Base-by-base conservation (phyloP, 2,797 vertebrate genomes). In the Poecilia wingei region DNA sequence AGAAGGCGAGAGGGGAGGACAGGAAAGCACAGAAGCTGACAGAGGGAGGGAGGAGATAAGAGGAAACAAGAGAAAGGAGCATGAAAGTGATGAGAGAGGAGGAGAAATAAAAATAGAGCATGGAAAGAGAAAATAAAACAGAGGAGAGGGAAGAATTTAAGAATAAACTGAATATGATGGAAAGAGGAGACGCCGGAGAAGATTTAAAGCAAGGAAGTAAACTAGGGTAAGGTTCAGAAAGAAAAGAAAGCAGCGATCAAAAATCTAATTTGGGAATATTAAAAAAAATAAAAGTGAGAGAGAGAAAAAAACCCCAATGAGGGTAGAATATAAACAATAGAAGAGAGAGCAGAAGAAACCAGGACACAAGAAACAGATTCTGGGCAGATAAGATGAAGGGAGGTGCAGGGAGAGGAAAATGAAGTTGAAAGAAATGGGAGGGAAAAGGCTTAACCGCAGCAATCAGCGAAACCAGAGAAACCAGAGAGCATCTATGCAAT, bases 401-500 rank as follows among this genome's bases (percentile, higher is more conserved):
- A 68, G 33, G 73, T 10, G 13, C 73, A 10, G 25, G 66, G 68
- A 68, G 47, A 25, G 45, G 79, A 83, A 86, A 82, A 89, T 57
- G 57, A 86, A 75, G 71, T 64, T 45, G 79, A 76, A 79, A 85
- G 68, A 70, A 86, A 84, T 36, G 74, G 68, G 57, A 74, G 68
- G 51, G 75, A 74, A 78, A 73, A 75, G 77, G 70, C 71, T 83
- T 72, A 80, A 90, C 79, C 78, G 72, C 45, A 78, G 85, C 86
- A 88, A 86, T 90, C 87, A 86, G 90, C 79, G 25, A 70, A 12
- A 82, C 70, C 80, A 68, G 73, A 84, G 79, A 82, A 90, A 86
- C 79, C 88, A 83, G 79, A 90, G 80, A 4, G 31, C 80, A 77
- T 85, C 76, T 71, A 76, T 83, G 84, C 84, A 83, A 81, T 79